Evolutionary conservation across 2,888 invertebrate species (phyloP).

Genomic region (Hemithea aestivaria): DNA sequence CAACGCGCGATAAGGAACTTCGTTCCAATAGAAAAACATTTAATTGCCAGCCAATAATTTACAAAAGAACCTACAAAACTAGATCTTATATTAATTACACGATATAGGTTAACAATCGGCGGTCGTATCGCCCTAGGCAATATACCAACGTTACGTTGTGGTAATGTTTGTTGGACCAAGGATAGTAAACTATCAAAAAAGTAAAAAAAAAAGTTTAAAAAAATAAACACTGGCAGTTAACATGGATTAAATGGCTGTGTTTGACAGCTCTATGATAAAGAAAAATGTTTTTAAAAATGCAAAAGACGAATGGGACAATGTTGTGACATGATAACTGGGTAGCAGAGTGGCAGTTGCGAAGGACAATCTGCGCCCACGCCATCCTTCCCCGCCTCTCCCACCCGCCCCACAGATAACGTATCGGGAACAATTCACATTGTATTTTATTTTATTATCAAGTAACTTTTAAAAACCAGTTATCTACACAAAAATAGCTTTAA

Average conservation of each 20-base stretch:
- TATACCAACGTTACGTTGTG: too few relatives aligned
- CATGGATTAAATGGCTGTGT: slow-evolving; percentile 9
- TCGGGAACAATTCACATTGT: slow-evolving; percentile 31
- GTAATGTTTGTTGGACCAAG: slow-evolving; percentile 4
- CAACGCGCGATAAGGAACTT: too few relatives aligned
- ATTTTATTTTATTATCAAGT: slow-evolving; percentile 19
- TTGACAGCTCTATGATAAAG: slow-evolving; percentile 14
- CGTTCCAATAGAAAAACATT: too few relatives aligned
- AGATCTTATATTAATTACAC: too few relatives aligned
- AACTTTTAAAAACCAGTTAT: slow-evolving; percentile 3
- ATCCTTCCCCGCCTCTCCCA: slow-evolving; percentile 41
- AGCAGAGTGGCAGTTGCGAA: slow-evolving; percentile 63
- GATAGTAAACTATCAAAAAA: slow-evolving; percentile 3
- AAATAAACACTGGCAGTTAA: slow-evolving; percentile 15
- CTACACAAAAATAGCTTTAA: slow-evolving; percentile 1
- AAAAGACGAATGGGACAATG: slow-evolving; percentile 42
- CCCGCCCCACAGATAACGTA: slow-evolving; percentile 51
- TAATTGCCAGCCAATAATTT: too few relatives aligned
- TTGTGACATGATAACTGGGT: slow-evolving; percentile 45
- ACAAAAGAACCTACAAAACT: too few relatives aligned
- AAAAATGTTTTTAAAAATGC: slow-evolving; percentile 15
- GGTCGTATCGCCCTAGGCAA: too few relatives aligned
- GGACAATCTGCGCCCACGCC: slow-evolving; percentile 65
- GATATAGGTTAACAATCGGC: too few relatives aligned
- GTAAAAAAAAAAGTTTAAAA: slow-evolving; percentile 6